Percentiles rank a stretch among this genome's conserved stretches.
Evolutionary conservation across 92 coral and sea anemone species (phyloP).

Genomic region (Umimayanthus kanabou): DNA sequence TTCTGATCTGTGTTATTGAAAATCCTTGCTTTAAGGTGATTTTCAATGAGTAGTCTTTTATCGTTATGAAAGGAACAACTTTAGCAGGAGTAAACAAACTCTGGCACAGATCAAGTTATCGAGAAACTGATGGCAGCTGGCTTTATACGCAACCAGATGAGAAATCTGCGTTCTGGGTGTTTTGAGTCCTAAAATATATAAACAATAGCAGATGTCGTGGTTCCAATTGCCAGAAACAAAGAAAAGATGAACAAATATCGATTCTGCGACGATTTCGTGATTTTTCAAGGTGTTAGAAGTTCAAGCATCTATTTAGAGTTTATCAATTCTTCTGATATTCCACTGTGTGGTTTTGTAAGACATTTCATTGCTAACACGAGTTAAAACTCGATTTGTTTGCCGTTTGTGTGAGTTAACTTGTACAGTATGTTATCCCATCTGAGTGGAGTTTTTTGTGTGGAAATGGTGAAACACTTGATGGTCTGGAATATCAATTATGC

Average conservation of each 20-base stretch:
- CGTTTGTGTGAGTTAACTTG: not conserved
- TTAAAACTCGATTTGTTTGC: not conserved
- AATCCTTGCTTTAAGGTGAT: no score
- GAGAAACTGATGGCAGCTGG: conserved; percentile 27
- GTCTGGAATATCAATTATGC: conserved; percentile 12
- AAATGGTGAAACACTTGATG: not conserved
- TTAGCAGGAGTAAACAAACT: not conserved
- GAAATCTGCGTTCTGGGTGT: not conserved
- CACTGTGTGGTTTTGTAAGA: not conserved
- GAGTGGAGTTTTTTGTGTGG: not conserved
- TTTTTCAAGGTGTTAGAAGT: not conserved
- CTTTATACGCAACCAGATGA: conserved; percentile 11
- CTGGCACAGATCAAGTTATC: not conserved
- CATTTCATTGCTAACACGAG: not conserved
- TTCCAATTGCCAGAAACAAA: not conserved
- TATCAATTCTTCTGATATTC: conserved; percentile 12
- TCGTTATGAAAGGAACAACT: not conserved
- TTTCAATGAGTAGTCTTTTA: not conserved
- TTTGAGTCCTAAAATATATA: not conserved
- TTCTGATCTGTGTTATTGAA: not conserved
- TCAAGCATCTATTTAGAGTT: conserved; percentile 9
- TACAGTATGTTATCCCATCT: not conserved
- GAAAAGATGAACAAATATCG: not conserved
- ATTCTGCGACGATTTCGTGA: not conserved
- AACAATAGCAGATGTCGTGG: conserved; percentile 26